Base-by-base conservation (phyloP, 1,140 invertebrate genomes). In the Nymphalis io region DNA sequence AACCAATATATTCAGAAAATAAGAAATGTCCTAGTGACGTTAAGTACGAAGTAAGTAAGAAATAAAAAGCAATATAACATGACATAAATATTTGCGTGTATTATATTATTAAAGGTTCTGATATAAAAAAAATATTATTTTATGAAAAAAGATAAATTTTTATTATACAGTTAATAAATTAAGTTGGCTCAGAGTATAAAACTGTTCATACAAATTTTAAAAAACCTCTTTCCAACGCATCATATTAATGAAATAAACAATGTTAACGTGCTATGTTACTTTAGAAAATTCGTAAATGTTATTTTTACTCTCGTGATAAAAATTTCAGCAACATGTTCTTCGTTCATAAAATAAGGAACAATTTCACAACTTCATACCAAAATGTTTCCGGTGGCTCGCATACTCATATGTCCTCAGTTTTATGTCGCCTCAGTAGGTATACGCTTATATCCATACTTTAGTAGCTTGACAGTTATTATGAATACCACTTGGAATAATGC, bases 321-420 rank as follows among this genome's bases (percentile, higher is more conserved):
- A 62, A 62, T 33, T 62, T 62, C 60, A 62, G 44, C 60, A 44
- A 27, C 46, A 27, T 33, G 42, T 62, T 62, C 42, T 18, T 62
- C 13, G 10, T 12, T 48, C 60, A 51, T 62, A 62, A 62, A 62
- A 23, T 62, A 23, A 51, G 44, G 44, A 33, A 27, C 39, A 62
- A 62, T 62, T 62, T 62, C 42, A 48, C 23, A 62, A 62, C 60
- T 62, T 62, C 23, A 11, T 62, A 27, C 13, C 27, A 11, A 46
- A 46, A 61, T 61, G 60, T 48, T 62, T 62, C 42, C 51, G 51
- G 33, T 2, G 60, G 33, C 21, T 27, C 15, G 38, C 44, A 62
- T 48, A 33, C 11, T 62, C 44, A 39, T 60, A 60, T 21, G 58
- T 60, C 40, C 39, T 38, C 38, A 21, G 58, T 60, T 60, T 60